phyloP scores from a whole-genome alignment of 2,113 vertebrate genomes.

The Galeopterus variegatus region DNA sequence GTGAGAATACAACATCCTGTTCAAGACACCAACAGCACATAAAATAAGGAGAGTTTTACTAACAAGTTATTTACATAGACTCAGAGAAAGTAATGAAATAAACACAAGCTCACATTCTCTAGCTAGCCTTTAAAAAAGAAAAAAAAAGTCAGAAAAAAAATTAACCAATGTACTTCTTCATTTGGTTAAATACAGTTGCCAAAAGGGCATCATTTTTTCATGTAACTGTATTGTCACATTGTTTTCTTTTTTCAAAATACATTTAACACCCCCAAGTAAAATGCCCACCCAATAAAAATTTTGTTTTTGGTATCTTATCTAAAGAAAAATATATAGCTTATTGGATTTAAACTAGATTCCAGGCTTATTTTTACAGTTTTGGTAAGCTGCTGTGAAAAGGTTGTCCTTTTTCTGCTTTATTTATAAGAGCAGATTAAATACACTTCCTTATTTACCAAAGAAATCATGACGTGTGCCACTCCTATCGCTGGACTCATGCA shows the following conservation, averaged over 20 bases:
- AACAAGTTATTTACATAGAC: neutral
- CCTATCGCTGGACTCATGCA: neutral
- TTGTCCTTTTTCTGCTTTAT: neutral
- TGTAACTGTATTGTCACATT: neutral
- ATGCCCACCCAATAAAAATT: neutral
- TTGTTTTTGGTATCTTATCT: neutral
- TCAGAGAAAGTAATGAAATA: neutral
- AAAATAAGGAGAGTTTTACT: neutral
- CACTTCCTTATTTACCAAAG: neutral
- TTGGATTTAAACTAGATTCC: neutral
- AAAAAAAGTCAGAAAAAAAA: slow-evolving; percentile 6
- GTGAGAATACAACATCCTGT: neutral
- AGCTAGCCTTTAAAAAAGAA: neutral
- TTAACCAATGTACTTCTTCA: neutral
- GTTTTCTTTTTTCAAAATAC: neutral
- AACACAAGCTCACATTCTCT: neutral
- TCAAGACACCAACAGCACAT: neutral
- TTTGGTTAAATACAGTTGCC: neutral
- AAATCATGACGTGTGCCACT: neutral
- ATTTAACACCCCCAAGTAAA: neutral
- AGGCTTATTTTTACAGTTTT: slow-evolving; percentile 47
- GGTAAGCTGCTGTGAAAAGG: neutral
- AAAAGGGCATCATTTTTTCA: neutral
- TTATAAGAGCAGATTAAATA: neutral
- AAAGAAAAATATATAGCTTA: neutral